Evolutionary conservation across 1,140 invertebrate species (phyloP), one percentile per base, ranked within the genome.

Genomic region (Harpegnathos saltator): DNA sequence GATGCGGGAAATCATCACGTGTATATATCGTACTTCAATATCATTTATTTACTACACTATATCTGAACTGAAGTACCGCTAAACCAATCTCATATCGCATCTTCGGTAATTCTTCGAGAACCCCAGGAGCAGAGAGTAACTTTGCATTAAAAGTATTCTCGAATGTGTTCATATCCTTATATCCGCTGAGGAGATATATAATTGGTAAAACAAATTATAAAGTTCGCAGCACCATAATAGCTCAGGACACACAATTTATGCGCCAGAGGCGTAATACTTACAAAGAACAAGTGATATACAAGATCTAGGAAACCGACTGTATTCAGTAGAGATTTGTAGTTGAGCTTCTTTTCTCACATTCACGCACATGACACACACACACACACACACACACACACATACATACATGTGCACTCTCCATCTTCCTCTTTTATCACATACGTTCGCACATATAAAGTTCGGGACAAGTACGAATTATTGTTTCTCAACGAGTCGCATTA

Each of bases 31-130:
- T 48, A 59, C 26, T 85, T 82, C 84, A 82, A 87, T 87, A 15
- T 87, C 58, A 83, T 89, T 89, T 88, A 88, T 89, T 88, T 9
- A 58, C 81, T 88, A 89, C 72, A 86, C 62, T 77, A 84, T 69
- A 65, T 33, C 82, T 78, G 66, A 88, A 88, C 52, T 58, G 77
- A 89, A 84, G 82, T 86, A 82, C 61, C 54, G 81, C 84, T 58
- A 75, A 80, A 7, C 17, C 29, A 11, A 86, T 73, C 68, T 83
- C 17, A 19, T 69, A 80, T 56, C 33, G 38, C 44, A 66, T 56
- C 52, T 33, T 86, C 26, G 33, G 44, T 56, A 58, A 68, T 50
- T 73, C 73, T 62, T 14, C 33, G 17, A 52, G 38, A 61, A 48
- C 17, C 12, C 69, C 24, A 74, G 9, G 62, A n/a, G 61, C 61